These are phyloP conservation scores for Hypsopygia costalis DNA, from an alignment of 2,888 invertebrate species.

Conservation along the genomic window DNA sequence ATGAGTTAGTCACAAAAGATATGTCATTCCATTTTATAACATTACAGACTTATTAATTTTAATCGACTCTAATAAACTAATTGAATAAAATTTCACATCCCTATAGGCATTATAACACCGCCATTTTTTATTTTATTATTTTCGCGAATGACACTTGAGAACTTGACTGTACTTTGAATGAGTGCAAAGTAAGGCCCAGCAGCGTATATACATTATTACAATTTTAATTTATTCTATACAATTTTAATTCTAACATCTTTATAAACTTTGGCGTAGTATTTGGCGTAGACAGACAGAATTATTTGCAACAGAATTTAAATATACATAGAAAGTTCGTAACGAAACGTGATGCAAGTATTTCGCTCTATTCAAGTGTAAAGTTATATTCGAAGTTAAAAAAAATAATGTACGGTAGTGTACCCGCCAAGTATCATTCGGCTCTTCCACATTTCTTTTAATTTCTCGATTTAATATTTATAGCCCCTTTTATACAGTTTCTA, in stretches of 20 bases:
- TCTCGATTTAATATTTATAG: too few relatives aligned
- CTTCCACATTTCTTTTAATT: too few relatives aligned
- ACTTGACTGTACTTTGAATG: conserved; percentile 50
- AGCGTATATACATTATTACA: conserved; percentile 25
- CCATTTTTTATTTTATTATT: conserved; percentile 25
- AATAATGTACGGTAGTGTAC: too few relatives aligned
- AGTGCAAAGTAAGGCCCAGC: conserved; percentile 30
- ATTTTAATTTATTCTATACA: conserved; percentile 1
- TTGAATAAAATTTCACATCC: conserved; percentile 19
- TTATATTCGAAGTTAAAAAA: too few relatives aligned
- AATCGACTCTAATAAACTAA: conserved; percentile 15
- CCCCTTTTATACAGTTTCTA: too few relatives aligned
- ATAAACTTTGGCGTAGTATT: conserved; percentile 70
- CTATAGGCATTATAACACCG: conserved; percentile 17
- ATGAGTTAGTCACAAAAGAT: conserved; percentile 41
- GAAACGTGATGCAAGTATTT: too few relatives aligned
- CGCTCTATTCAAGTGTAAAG: too few relatives aligned
- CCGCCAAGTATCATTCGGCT: too few relatives aligned
- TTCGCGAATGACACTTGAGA: conserved; percentile 46
- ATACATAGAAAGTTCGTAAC: too few relatives aligned
- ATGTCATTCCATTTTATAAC: conserved; percentile 45
- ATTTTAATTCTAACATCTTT: conserved; percentile 27
- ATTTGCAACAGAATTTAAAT: conserved; percentile 20
- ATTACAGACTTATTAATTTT: conserved; percentile 18
- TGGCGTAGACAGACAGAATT: conserved; percentile 56